A percentile compares a stretch with the other conserved stretches of the same genome.
phyloP scores from a whole-genome alignment of 2,888 invertebrate species.

The Epicampocera succincta region DNA sequence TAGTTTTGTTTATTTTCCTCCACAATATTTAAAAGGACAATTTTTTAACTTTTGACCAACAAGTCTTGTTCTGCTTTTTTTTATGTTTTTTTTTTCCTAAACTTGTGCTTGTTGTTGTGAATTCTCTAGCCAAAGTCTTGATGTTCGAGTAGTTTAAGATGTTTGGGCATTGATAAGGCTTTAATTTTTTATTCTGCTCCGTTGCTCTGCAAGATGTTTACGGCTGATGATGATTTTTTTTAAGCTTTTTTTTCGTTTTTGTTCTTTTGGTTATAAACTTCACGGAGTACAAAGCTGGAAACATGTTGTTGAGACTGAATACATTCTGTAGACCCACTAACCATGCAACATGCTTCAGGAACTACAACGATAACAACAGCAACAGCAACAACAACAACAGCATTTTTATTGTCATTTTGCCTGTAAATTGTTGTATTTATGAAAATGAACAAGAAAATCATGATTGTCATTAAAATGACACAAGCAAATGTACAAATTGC shows the following conservation, averaged over 20 bases:
- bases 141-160: constrained; percentile 45
- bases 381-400: constrained; percentile 31
- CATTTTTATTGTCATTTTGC: constrained; percentile 66
- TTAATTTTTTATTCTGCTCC: neutral
- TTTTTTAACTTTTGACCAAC: constrained; percentile 31
- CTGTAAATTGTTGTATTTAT: constrained; percentile 75
- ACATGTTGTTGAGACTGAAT: constrained; percentile 4
- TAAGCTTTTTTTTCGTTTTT: constrained; percentile 10
- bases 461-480: constrained; percentile 70
- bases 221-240: constrained; percentile 52
- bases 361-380: constrained; percentile 19
- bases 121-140: constrained; percentile 13
- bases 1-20: neutral
- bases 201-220: constrained; percentile 36
- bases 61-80: neutral
- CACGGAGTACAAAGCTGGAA: constrained; percentile 35
- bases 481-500: constrained; percentile 70
- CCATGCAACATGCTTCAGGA: constrained; percentile 37
- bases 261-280: constrained; percentile 50
- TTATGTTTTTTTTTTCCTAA: neutral
- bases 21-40: constrained; percentile 35
- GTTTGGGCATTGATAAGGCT: constrained; percentile 44
- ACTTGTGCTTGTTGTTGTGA: neutral
- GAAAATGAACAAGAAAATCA: constrained; percentile 75
- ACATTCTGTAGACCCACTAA: constrained; percentile 20